These are phyloP conservation scores for Leptodactylus fuscus DNA, from an alignment of 2,113 vertebrate genomes.

Conservation along the genomic window DNA sequence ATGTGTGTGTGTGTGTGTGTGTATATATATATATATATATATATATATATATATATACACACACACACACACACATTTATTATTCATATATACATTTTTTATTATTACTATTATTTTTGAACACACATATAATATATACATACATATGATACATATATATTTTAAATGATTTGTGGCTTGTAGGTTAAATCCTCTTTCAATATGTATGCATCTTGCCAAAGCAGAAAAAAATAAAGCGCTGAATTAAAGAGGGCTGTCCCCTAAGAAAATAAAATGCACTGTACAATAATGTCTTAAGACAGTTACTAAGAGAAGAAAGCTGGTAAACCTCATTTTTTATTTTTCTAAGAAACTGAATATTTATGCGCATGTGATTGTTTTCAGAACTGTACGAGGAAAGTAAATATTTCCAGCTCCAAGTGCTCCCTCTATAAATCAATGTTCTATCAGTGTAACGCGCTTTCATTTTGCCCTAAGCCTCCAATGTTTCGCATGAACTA, in stretches of 20 bases:
- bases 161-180: no score
- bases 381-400: not conserved
- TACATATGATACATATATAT: no score
- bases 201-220: no score
- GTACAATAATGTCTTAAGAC: not conserved
- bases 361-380: constrained; percentile 12
- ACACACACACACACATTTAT: no score
- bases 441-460: constrained; percentile 24
- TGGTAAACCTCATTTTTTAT: constrained; percentile 4
- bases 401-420: constrained; percentile 24
- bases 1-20: no score
- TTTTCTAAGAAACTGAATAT: constrained; percentile 17
- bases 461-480: constrained; percentile 39
- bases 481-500: constrained; percentile 28
- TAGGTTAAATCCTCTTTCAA: no score
- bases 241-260: not conserved
- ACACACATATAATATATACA: no score
- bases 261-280: not conserved
- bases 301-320: not conserved
- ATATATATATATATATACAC: no score
- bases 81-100: no score
- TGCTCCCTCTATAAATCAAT: constrained; percentile 42
- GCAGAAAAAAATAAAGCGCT: not conserved
- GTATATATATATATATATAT: no score
- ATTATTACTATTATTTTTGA: no score